Evolutionary conservation across 2,113 vertebrate genomes (phyloP).

Genomic region (Syrmaticus mikado): DNA sequence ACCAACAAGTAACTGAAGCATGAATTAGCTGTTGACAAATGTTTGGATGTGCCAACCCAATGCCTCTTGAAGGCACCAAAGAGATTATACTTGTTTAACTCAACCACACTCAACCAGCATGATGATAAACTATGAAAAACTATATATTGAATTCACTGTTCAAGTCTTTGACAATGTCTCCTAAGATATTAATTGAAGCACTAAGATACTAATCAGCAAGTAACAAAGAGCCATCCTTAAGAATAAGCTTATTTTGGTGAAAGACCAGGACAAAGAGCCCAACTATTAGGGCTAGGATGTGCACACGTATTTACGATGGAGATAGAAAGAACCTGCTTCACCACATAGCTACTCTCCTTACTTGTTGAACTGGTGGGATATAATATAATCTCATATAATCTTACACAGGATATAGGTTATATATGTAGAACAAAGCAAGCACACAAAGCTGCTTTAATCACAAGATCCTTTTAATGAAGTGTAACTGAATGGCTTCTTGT

Average conservation of each 20-base stretch:
- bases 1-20: not conserved
- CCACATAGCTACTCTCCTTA: not conserved
- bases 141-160: not conserved
- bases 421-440: not conserved
- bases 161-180: not conserved
- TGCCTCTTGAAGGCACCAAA: not conserved
- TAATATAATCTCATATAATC: fast-evolving
- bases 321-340: not conserved
- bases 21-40: not conserved
- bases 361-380: not conserved
- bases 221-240: not conserved
- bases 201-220: not conserved
- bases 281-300: not conserved
- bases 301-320: not conserved
- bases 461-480: not conserved
- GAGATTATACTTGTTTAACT: not conserved
- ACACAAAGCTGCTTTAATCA: not conserved
- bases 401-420: not conserved
- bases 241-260: not conserved
- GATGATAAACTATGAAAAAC: not conserved
- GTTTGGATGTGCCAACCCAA: not conserved
- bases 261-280: not conserved
- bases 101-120: not conserved
- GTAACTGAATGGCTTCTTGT: not conserved
- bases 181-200: not conserved